phyloP scores from a whole-genome alignment of 2,888 invertebrate species.

The Scaptomyza polygonia region DNA sequence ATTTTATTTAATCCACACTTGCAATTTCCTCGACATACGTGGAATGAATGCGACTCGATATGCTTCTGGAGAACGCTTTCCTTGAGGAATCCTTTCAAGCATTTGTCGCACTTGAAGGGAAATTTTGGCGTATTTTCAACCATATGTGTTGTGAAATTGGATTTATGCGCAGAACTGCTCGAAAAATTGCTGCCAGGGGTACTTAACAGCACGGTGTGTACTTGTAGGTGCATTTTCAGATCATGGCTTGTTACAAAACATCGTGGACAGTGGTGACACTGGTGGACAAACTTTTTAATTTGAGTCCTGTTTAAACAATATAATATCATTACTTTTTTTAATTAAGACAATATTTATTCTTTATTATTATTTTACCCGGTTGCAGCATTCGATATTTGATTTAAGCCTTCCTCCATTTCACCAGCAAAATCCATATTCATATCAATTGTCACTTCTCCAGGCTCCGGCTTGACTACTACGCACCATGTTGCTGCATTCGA shows the following conservation, averaged over 20 bases:
- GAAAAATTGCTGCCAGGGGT: neutral
- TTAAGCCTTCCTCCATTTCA: no score
- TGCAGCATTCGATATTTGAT: no score
- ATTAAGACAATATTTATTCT: no score
- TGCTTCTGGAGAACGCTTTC: neutral
- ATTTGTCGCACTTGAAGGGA: neutral
- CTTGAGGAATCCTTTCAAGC: neutral
- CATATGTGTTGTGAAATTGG: neutral
- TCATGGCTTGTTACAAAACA: slow-evolving; percentile 4
- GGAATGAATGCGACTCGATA: neutral
- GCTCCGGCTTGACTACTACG: no score
- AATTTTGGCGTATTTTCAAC: neutral
- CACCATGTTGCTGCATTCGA: no score
- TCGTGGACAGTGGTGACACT: slow-evolving; percentile 31
- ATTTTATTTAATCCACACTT: neutral
- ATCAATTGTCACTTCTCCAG: no score
- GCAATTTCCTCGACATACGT: neutral
- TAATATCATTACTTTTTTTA: neutral
- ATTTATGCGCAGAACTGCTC: neutral
- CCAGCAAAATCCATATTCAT: no score
- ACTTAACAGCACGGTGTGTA: neutral
- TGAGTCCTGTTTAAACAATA: neutral
- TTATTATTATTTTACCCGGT: no score
- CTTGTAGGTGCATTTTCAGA: neutral
- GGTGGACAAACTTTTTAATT: neutral